phyloP scores from a whole-genome alignment of 2,888 invertebrate genomes.

The Eledona agricola region DNA sequence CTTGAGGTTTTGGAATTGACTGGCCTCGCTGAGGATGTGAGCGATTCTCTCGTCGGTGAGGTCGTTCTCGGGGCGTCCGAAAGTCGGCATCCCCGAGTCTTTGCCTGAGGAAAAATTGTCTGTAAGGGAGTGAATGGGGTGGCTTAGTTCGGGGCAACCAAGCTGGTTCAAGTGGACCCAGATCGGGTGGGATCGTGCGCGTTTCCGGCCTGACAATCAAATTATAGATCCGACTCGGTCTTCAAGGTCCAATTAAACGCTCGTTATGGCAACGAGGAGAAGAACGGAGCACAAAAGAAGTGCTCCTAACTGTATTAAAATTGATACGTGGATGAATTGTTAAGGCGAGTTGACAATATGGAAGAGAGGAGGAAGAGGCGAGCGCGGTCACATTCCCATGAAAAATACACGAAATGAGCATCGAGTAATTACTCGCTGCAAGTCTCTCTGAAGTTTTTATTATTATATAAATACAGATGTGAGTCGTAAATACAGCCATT shows the following conservation, averaged over 20 bases:
- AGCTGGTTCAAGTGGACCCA: too few species aligned
- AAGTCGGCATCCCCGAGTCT: slow-evolving; percentile 81
- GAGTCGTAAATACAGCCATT: slow-evolving; percentile 46
- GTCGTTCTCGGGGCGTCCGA: slow-evolving; percentile 77
- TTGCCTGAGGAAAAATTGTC: slow-evolving; percentile 73
- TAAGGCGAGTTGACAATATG: slow-evolving; percentile 26
- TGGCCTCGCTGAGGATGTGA: slow-evolving; percentile 93
- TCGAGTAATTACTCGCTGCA: slow-evolving; percentile 29
- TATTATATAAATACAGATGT: slow-evolving; percentile 46
- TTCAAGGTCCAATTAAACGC: slow-evolving; percentile 29
- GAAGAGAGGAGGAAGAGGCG: slow-evolving; percentile 15
- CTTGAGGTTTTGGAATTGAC: slow-evolving; percentile 81
- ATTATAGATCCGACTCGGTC: slow-evolving; percentile 23
- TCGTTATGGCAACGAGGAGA: slow-evolving; percentile 8
- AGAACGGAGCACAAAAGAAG: slow-evolving; percentile 17
- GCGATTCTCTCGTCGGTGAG: slow-evolving; percentile 92
- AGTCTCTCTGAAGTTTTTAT: slow-evolving; percentile 35
- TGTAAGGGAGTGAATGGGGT: slow-evolving; percentile 60
- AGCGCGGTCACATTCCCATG: slow-evolving; percentile 40
- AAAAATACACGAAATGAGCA: slow-evolving; percentile 34
- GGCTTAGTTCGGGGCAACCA: too few species aligned
- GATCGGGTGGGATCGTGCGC: too few species aligned
- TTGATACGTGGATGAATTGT: slow-evolving; percentile 37
- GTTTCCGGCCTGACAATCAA: slow-evolving; percentile 23
- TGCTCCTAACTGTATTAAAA: slow-evolving; percentile 36